A percentile compares a stretch with the other conserved stretches of the same genome.
Conservation (phyloP, 2,888 invertebrate genomes). For the Thecocarcelia acutangulata region DNA sequence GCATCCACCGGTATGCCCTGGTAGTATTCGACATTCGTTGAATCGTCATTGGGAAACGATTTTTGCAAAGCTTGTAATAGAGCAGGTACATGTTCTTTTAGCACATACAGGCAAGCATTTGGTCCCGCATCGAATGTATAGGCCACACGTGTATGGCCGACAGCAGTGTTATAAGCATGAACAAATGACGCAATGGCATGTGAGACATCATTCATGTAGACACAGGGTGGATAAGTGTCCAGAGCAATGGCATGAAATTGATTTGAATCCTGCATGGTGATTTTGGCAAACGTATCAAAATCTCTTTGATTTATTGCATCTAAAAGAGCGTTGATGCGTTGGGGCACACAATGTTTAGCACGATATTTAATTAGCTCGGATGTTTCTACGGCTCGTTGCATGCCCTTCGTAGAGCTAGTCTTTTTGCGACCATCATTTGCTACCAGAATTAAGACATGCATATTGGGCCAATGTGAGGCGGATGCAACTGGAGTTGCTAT, state of each 20-base stretch:
- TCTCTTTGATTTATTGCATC: conserved; percentile 85
- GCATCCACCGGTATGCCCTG: conserved; percentile 83
- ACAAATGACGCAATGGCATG: conserved; percentile 89
- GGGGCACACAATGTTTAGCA: conserved; percentile 87
- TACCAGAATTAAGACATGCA: conserved; percentile 94
- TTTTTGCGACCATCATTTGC: conserved; percentile 92
- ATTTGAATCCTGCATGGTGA: conserved; percentile 98
- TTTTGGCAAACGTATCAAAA: conserved; percentile 92
- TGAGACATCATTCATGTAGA: conserved; percentile 95
- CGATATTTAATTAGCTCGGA: conserved; percentile 91
- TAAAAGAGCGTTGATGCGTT: conserved; percentile 83
- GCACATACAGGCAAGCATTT: conserved; percentile 94
- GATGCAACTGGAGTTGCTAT: conserved; percentile 88
- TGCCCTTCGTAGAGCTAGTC: conserved; percentile 92
- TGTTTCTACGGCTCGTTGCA: conserved; percentile 90
- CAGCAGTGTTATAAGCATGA: conserved; percentile 90
- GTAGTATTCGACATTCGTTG: conserved; percentile 82
- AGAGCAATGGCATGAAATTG: conserved; percentile 96
- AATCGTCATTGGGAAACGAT: conserved; percentile 86
- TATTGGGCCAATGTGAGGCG: conserved; percentile 92
- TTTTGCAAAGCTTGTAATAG: conserved; percentile 86
- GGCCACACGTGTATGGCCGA: conserved; percentile 87
- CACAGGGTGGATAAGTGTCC: conserved; percentile 96
- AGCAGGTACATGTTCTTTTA: conserved; percentile 88
- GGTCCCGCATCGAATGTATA: conserved; percentile 99